Evolutionary conservation across 37 sponge, comb jelly and placozoan species (phyloP).

Genomic region (Chondrilla cf. caribensis): DNA sequence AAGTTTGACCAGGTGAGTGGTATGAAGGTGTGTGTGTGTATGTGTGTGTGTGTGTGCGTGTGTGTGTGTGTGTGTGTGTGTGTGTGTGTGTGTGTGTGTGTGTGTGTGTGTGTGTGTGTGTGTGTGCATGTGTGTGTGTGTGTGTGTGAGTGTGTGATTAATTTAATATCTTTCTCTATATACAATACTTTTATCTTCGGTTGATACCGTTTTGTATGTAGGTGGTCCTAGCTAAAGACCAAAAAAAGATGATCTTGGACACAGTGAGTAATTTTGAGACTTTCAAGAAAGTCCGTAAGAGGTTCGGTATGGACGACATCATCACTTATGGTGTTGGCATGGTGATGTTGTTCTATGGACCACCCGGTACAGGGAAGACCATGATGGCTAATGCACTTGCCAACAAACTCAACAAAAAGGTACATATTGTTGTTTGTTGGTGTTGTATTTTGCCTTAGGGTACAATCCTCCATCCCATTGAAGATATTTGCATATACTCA

Average conservation of each 20-base stretch:
- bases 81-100: neutral
- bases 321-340: conserved; percentile 85
- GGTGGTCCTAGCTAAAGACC: conserved; percentile 75
- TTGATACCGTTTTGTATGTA: neutral
- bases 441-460: too few species aligned
- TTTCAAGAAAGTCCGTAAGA: conserved; percentile 63
- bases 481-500: too few species aligned
- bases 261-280: conserved; percentile 88
- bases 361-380: conserved; percentile 86
- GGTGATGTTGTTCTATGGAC: conserved; percentile 83
- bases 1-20: conserved; percentile 66
- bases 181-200: too few species aligned
- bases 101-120: neutral
- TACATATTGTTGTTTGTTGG: too few species aligned
- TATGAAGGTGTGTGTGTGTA: neutral
- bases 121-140: neutral
- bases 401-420: conserved; percentile 77
- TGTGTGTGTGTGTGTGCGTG: neutral
- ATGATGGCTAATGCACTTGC: conserved; percentile 90
- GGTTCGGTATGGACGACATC: conserved; percentile 75
- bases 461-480: too few species aligned
- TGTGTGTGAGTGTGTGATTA: neutral
- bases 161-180: too few species aligned
- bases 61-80: neutral
- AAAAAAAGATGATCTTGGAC: conserved; percentile 69